Conservation (phyloP, 2,113 vertebrate genomes). For the Deroptyus accipitrinus region DNA sequence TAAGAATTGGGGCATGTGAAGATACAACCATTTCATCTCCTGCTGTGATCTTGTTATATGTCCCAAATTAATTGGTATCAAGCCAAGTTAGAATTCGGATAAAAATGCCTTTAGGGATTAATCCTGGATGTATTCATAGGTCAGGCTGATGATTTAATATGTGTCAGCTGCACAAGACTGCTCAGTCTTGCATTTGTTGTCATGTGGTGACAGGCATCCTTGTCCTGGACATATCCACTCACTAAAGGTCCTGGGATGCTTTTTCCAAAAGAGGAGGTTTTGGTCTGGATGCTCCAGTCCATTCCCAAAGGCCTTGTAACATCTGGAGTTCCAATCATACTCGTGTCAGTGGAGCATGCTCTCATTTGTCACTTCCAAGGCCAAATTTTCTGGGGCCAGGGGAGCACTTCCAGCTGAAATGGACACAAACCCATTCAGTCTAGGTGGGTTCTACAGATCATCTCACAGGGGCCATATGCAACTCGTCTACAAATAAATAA, state of each 20-base stretch:
- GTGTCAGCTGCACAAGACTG: not conserved
- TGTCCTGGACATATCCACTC: not conserved
- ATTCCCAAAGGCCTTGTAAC: not conserved
- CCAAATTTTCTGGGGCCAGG: not conserved
- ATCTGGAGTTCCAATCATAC: not conserved
- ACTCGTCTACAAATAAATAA: not conserved
- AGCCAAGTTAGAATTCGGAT: conserved; percentile 3
- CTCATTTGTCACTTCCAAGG: not conserved
- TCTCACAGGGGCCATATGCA: not conserved
- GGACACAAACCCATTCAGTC: not conserved
- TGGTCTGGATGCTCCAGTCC: rapidly evolving
- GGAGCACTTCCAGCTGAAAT: not conserved
- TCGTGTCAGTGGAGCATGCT: rapidly evolving
- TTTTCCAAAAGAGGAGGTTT: not conserved
- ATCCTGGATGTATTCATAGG: conserved; percentile 1
- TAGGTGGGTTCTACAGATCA: rapidly evolving
- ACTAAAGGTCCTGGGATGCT: not conserved
- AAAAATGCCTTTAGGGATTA: conserved; percentile 3
- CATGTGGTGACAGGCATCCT: not conserved
- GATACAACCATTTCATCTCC: conserved; percentile 23
- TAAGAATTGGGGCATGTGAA: conserved; percentile 26
- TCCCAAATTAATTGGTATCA: conserved; percentile 29
- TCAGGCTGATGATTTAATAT: conserved; percentile 28
- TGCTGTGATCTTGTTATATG: conserved; percentile 43
- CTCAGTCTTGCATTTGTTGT: not conserved